These are phyloP conservation scores for Danaus plexippus DNA, from an alignment of 1,140 invertebrate species.

Conservation along the genomic window DNA sequence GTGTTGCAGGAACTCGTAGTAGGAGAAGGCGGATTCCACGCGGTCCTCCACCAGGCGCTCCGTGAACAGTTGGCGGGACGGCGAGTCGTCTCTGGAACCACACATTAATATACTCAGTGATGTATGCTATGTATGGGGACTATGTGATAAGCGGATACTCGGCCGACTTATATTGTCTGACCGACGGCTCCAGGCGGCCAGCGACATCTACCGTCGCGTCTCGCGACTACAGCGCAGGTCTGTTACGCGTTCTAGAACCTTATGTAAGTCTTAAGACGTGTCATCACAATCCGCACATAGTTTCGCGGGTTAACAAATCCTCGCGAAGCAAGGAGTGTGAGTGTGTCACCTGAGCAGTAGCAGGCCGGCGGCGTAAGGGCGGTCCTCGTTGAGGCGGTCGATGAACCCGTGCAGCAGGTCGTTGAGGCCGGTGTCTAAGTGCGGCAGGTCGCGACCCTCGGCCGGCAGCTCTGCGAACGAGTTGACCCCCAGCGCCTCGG, in stretches of 20 bases:
- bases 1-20: conserved; percentile 98
- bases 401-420: conserved; percentile 86
- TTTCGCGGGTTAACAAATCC: no score
- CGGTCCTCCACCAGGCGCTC: conserved; percentile 95
- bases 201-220: no score
- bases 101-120: neutral
- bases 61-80: conserved; percentile 84
- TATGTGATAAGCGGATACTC: no score
- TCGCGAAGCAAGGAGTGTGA: no score
- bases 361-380: conserved; percentile 83
- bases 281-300: no score
- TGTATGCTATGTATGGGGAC: no score
- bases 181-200: no score
- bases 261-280: no score
- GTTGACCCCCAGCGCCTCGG: conserved; percentile 75
- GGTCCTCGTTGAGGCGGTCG: conserved; percentile 86
- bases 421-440: conserved; percentile 83
- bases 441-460: conserved; percentile 83
- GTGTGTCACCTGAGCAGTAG: conserved; percentile 84
- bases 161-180: no score
- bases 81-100: conserved; percentile 87
- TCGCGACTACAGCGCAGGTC: no score
- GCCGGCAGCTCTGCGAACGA: conserved; percentile 73
- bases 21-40: conserved; percentile 93
- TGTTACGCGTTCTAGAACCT: no score